Conservation (phyloP, 2,113 vertebrate genomes). For the Zingel zingel region DNA sequence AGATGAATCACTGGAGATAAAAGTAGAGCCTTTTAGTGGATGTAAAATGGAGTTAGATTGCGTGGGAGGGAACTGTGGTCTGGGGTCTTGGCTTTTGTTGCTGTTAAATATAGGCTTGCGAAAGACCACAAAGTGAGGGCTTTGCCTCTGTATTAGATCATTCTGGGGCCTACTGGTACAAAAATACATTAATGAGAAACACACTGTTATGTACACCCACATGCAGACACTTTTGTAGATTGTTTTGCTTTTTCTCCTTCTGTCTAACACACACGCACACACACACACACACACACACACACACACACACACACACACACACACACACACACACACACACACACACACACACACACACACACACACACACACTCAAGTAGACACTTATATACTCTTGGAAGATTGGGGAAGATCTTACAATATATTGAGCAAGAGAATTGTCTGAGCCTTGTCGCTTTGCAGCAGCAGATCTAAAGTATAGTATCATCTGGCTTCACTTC, state of each 20-base stretch:
- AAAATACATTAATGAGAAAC: slow-evolving; percentile 63
- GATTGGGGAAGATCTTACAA: slow-evolving; percentile 22
- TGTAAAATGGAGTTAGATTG: slow-evolving; percentile 70
- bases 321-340: too few species aligned
- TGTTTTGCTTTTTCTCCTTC: slow-evolving; percentile 13
- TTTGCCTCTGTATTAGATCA: slow-evolving; percentile 71
- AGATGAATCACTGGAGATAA: slow-evolving; percentile 71
- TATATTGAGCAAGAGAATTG: slow-evolving; percentile 9
- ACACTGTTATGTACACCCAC: slow-evolving; percentile 37
- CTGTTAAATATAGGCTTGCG: slow-evolving; percentile 79
- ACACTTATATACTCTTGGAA: slow-evolving; percentile 5
- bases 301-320: not conserved
- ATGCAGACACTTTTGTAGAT: not conserved
- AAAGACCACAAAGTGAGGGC: slow-evolving; percentile 75
- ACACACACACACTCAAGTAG: not conserved
- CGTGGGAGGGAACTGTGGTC: slow-evolving; percentile 76
- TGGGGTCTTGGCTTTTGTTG: slow-evolving; percentile 75
- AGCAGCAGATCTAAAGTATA: not conserved
- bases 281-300: not conserved
- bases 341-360: too few species aligned
- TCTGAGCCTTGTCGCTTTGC: not conserved
- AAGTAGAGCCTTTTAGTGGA: slow-evolving; percentile 66
- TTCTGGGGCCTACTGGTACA: slow-evolving; percentile 55
- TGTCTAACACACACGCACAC: slow-evolving; percentile 5
- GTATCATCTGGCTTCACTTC: slow-evolving; percentile 27